Conservation (phyloP, 2,888 invertebrate species). For the Eupithecia pulchellata region DNA sequence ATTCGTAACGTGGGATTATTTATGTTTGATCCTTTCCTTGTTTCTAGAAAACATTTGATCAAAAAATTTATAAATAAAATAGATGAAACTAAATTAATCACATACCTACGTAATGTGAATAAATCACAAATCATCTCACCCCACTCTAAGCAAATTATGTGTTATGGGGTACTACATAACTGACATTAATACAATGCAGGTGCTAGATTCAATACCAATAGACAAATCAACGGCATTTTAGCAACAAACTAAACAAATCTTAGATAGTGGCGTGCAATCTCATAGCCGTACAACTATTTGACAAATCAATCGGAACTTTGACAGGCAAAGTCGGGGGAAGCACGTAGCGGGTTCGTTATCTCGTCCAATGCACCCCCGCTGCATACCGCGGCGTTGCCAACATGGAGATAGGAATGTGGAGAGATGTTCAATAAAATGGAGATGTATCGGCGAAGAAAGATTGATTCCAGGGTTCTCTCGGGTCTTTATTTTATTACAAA, state of each 20-base stretch:
- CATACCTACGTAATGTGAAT: too few relatives aligned
- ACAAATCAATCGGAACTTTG: constrained; percentile 73
- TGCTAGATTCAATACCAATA: background rate
- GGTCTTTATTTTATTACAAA: background rate
- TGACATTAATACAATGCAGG: too few relatives aligned
- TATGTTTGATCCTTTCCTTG: background rate
- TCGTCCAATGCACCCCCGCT: constrained; percentile 56
- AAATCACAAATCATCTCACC: too few relatives aligned
- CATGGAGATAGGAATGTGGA: constrained; percentile 35
- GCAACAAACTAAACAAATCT: constrained; percentile 20
- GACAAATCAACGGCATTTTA: background rate
- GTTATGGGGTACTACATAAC: too few relatives aligned
- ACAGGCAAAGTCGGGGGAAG: constrained; percentile 60
- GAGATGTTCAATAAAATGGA: constrained; percentile 14
- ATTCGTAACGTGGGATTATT: background rate
- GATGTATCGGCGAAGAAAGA: constrained; percentile 1
- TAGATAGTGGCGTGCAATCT: constrained; percentile 22
- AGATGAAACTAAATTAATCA: too few relatives aligned
- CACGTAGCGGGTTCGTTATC: constrained; percentile 76
- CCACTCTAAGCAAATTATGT: too few relatives aligned
- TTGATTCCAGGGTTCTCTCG: background rate
- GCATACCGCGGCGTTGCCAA: constrained; percentile 29
- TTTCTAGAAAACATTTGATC: background rate
- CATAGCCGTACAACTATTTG: constrained; percentile 53
- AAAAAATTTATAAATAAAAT: background rate